Evolutionary conservation across 2,113 vertebrate species (phyloP), one percentile per base, ranked within the genome.

Genomic region (Hucho hucho): DNA sequence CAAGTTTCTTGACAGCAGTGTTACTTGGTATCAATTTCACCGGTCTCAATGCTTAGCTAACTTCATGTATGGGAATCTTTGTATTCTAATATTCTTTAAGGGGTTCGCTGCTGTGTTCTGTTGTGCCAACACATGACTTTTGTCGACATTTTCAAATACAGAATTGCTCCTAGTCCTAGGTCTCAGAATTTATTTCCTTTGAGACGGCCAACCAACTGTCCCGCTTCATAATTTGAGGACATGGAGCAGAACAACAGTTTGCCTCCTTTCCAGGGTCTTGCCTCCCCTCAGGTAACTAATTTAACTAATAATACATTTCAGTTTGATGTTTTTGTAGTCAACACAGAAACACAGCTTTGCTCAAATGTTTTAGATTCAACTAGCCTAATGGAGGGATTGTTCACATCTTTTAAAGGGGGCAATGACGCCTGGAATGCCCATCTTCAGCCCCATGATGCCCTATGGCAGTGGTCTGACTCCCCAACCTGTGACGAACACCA

Each of bases 191-290:
- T 26, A 56, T 11, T 6, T 22, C 14, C 16, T 28, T 75, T 26
- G 69, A 70, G 70, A 26, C 53, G 66, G 77, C 58, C 81, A 83
- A 74, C 25, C 67, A 22, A 22, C n/a, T 81, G 61, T 7, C 37
- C 37, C 69, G 1, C 80, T 77, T 79, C 84, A 80, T 84, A 91
- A 89, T 53, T 75, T 76, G 59, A 82, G 83, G 77, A 83, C 11
- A 99, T 99, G 98, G 98, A 98, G 92, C 98, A 98, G 89, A 99
- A 98, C 92, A 99, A 95, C 93, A 98, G 96, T 86, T 87, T 97
- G 79, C 94, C 96, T 3, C 86, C 95, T 7, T 99, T 97, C 75
- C 98, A 97, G 93, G 96, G 96, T 26, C 86, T 98, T 90, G 94
- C 96, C n/a, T 99, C 98, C 32, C 96, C 98, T 70, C 96, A 95